A percentile compares a stretch with the other conserved stretches of the same genome.
These are phyloP conservation scores for Dinoponera quadriceps DNA, from an alignment of 1,140 invertebrate species.

Conservation along the genomic window DNA sequence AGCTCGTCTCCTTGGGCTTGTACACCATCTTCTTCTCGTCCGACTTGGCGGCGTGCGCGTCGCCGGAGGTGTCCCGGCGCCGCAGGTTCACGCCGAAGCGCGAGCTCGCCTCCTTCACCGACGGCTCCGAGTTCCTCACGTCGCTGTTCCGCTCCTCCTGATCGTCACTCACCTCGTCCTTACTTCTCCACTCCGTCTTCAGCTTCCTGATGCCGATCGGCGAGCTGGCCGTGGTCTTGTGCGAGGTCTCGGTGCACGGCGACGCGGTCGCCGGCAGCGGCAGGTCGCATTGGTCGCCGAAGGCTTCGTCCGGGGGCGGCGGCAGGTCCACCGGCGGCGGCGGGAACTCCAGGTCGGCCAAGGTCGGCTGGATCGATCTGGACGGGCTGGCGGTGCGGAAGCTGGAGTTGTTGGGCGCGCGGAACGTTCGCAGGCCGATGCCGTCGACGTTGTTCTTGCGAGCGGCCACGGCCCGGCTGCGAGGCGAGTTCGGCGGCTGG, in stretches of 20 bases:
- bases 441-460: constrained; percentile 83
- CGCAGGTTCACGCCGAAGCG: constrained; percentile 90
- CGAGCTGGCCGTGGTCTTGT: constrained; percentile 71
- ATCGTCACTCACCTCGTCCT: constrained; percentile 80
- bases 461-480: constrained; percentile 85
- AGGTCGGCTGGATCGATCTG: constrained; percentile 87
- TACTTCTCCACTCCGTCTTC: constrained; percentile 78
- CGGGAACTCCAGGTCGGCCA: constrained; percentile 94
- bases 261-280: constrained; percentile 76
- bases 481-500: constrained; percentile 87
- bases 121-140: constrained; percentile 88
- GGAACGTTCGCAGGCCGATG: constrained; percentile 86
- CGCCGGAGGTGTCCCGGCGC: constrained; percentile 86
- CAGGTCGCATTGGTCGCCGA: constrained; percentile 79
- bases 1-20: constrained; percentile 75
- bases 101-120: constrained; percentile 90
- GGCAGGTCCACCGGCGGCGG: constrained; percentile 93
- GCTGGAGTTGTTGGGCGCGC: constrained; percentile 85
- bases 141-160: constrained; percentile 85
- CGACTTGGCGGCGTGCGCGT: constrained; percentile 83
- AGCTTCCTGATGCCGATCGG: constrained; percentile 84
- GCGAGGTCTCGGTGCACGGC: constrained; percentile 56
- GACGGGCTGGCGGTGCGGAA: constrained; percentile 87
- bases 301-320: constrained; percentile 89
- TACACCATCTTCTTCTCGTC: constrained; percentile 78